Conservation (phyloP, 2,113 vertebrate genomes). For the Choloepus hoffmanni region DNA sequence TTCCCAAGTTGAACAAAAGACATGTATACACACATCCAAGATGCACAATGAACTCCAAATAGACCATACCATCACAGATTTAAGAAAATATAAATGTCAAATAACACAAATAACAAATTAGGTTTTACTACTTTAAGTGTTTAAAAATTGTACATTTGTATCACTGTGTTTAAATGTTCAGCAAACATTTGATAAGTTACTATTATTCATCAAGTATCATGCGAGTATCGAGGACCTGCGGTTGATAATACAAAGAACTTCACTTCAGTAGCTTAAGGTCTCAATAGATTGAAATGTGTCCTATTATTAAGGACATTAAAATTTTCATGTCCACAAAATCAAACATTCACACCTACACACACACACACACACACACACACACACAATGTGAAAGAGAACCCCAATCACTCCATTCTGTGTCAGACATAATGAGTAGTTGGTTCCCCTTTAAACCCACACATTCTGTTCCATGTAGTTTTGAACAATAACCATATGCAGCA, state of each 20-base stretch:
- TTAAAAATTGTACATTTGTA: background rate
- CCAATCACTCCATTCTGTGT: background rate
- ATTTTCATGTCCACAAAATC: conserved; percentile 37
- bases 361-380: background rate
- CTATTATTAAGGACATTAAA: background rate
- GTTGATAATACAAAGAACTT: background rate
- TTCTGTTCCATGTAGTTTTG: background rate
- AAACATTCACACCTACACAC: background rate
- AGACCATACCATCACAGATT: background rate
- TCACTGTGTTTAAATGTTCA: background rate
- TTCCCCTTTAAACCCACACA: background rate
- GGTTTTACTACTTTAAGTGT: background rate
- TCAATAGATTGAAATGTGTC: conserved; percentile 4
- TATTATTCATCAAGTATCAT: background rate
- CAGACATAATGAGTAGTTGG: background rate
- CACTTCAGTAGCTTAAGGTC: background rate
- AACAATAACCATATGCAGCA: background rate
- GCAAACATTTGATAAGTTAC: background rate
- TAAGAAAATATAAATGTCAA: background rate
- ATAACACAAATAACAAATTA: background rate
- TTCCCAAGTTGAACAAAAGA: no score
- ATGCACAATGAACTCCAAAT: no score
- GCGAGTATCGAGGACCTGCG: background rate
- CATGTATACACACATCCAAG: no score
- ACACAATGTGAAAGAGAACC: background rate